Conservation (phyloP, 2,797 vertebrate genomes). For the Eulemur mongoz region DNA sequence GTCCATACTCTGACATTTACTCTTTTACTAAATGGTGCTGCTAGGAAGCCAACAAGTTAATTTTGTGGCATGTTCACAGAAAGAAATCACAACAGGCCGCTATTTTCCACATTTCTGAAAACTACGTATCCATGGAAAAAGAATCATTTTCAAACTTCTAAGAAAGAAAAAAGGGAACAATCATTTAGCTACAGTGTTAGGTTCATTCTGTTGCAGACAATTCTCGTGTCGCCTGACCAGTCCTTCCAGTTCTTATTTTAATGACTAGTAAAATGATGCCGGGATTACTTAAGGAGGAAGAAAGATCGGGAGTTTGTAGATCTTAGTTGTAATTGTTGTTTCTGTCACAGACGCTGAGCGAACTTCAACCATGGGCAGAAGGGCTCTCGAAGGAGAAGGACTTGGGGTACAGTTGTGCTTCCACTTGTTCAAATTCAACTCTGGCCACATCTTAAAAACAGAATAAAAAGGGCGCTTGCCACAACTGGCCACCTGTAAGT, state of each 20-base stretch:
- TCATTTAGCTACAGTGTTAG: not conserved
- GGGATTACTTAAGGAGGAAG: not conserved
- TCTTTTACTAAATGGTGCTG: not conserved
- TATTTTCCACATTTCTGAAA: conserved; percentile 36
- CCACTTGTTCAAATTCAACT: not conserved
- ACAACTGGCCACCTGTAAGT: not conserved
- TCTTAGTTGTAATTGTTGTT: not conserved
- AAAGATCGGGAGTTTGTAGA: not conserved
- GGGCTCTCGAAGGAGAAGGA: not conserved
- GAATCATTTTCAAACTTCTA: conserved; percentile 30
- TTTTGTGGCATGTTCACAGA: not conserved
- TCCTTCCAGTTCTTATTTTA: conserved; percentile 27
- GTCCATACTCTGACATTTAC: not conserved
- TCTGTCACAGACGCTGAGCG: not conserved
- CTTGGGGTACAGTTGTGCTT: not conserved
- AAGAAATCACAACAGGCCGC: not conserved
- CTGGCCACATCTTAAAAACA: not conserved
- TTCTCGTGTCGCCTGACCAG: not conserved
- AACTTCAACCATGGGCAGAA: not conserved
- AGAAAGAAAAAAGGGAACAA: not conserved
- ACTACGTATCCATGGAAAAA: not conserved
- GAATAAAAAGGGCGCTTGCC: not conserved
- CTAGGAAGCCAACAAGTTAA: not conserved
- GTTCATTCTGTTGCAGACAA: not conserved
- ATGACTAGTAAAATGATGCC: not conserved